Conservation (phyloP, 2,797 vertebrate genomes). For the Catostomus latipinnis region DNA sequence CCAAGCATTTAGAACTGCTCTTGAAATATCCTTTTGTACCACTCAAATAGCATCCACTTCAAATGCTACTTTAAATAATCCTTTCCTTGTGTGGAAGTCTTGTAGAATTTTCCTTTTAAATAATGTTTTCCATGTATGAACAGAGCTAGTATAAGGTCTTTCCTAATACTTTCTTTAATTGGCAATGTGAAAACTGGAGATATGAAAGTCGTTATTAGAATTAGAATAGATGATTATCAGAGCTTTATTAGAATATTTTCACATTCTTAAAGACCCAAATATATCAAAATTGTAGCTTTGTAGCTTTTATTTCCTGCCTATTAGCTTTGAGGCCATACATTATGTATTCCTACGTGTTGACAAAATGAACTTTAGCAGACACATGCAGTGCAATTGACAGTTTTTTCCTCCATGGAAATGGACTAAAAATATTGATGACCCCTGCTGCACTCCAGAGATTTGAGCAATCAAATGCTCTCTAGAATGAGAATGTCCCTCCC, state of each 20-base stretch:
- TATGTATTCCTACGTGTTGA: too few species aligned
- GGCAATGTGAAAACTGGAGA: neutral
- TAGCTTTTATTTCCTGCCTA: too few species aligned
- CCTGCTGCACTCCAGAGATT: too few species aligned
- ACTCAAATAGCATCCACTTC: conserved; percentile 22
- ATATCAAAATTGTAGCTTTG: too few species aligned
- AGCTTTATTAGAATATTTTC: conserved; percentile 20
- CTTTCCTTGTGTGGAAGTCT: neutral
- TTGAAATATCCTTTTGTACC: conserved; percentile 29
- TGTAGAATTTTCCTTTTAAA: conserved; percentile 12
- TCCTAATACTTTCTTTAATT: conserved; percentile 14
- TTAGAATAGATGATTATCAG: conserved; percentile 16
- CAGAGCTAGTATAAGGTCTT: conserved; percentile 15
- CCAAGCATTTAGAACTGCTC: conserved; percentile 37
- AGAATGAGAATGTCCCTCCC: too few species aligned
- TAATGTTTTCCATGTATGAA: conserved; percentile 7
- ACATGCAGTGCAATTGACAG: too few species aligned
- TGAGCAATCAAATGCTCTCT: too few species aligned
- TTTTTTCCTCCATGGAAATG: too few species aligned
- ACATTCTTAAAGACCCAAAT: neutral
- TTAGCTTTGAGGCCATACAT: too few species aligned
- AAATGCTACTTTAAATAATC: neutral
- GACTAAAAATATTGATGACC: too few species aligned
- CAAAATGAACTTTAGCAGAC: too few species aligned
- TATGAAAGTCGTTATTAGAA: conserved; percentile 2